These are phyloP conservation scores for Sturmia bella DNA, from an alignment of 2,888 invertebrate species.

Conservation along the genomic window DNA sequence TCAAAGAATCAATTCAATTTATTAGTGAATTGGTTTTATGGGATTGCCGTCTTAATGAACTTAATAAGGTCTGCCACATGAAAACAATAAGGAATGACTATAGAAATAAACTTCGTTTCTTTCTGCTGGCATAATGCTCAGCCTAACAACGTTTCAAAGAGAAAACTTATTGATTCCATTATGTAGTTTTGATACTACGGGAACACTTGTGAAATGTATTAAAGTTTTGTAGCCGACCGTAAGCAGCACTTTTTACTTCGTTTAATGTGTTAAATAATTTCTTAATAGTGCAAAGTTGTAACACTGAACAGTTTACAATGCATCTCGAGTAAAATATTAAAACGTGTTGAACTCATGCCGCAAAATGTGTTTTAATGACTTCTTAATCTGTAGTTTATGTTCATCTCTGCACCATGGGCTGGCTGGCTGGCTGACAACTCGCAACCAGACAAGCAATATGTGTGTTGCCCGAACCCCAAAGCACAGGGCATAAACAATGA, in stretches of 20 bases:
- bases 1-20: too few relatives aligned
- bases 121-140: too few relatives aligned
- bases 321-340: slow-evolving; percentile 37
- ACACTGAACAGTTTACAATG: slow-evolving; percentile 5
- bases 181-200: too few relatives aligned
- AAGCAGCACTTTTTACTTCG: not conserved
- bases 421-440: not conserved
- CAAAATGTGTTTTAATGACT: slow-evolving; percentile 45
- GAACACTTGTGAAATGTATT: too few relatives aligned
- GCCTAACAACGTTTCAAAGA: too few relatives aligned
- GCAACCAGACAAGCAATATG: slow-evolving; percentile 25
- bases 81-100: too few relatives aligned
- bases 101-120: too few relatives aligned
- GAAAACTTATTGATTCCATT: too few relatives aligned
- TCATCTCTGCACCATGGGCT: slow-evolving; percentile 34
- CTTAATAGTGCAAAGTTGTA: slow-evolving; percentile 38
- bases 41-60: too few relatives aligned
- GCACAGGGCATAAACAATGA: not conserved
- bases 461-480: slow-evolving; percentile 7
- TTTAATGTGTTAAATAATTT: slow-evolving; percentile 33
- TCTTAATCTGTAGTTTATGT: slow-evolving; percentile 63
- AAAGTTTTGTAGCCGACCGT: too few relatives aligned
- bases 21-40: too few relatives aligned
- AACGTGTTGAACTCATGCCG: slow-evolving; percentile 36
- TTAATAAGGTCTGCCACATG: too few relatives aligned